Evolutionary conservation across 1,140 invertebrate species (phyloP).

Genomic region (Cecropterus lyciades): DNA sequence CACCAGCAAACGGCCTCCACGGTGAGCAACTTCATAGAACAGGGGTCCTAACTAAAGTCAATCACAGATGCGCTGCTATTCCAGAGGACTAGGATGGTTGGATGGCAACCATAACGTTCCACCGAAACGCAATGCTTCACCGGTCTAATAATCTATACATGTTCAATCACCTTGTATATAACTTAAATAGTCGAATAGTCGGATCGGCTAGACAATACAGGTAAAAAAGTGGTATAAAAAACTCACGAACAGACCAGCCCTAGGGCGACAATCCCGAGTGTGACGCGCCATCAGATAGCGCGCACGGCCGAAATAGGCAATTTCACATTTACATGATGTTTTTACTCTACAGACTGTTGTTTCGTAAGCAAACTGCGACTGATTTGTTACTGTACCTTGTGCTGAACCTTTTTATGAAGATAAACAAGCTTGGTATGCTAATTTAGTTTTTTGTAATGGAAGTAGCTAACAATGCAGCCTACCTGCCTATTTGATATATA

Average conservation of each 20-base stretch:
- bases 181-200: no score
- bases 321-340: slow-evolving; percentile 27
- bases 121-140: no score
- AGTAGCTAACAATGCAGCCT: not conserved
- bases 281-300: slow-evolving; percentile 26
- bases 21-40: no score
- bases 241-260: not conserved
- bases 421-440: not conserved
- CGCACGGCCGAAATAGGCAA: slow-evolving; percentile 24
- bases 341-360: slow-evolving; percentile 22
- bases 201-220: not conserved
- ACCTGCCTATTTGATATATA: no score
- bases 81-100: no score
- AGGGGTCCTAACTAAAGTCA: no score
- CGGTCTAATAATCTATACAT: no score
- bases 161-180: no score
- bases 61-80: no score
- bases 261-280: slow-evolving; percentile 2
- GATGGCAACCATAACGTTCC: no score
- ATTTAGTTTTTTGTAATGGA: not conserved
- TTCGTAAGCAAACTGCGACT: slow-evolving; percentile 19
- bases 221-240: not conserved
- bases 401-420: not conserved
- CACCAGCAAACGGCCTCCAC: no score
- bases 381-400: slow-evolving; percentile 23